Evolutionary conservation across 2,113 vertebrate genomes (phyloP), one percentile per base, ranked within the genome.

Genomic region (Bos indicus): DNA sequence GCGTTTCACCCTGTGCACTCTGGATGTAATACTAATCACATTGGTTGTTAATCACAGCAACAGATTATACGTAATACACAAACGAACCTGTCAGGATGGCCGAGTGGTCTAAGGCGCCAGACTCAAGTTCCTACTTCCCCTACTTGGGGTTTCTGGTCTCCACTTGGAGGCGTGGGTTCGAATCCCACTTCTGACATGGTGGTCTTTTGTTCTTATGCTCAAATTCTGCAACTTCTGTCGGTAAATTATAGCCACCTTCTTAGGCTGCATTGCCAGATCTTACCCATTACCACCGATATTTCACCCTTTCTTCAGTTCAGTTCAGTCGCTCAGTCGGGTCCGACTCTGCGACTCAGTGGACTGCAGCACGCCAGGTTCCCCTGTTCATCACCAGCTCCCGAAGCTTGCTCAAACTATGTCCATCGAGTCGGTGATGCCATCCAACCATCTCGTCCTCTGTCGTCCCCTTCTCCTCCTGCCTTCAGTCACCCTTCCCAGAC

Each of bases 31-130:
- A 43, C 14, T 1, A 21, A 30, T 5, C 30, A 21, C 43, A 21
- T 1, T 16, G 33, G 43, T 17, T 48, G 11, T 16, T 51, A 23
- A 54, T 28, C 33, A 85, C 28, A 33, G 36, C 19, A 2, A 5
- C n/a, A 40, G 13, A 26, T 57, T 57, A 40, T 40, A 26, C 14
- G 2, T 25, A 14, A 1, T 0, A 2, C 1, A 6, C 7, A 28
- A 2, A 0, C 0, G 0, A 3, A 0, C 4, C 0, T 33, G 89
- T 95, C 93, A 96, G 93, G 83, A 77, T 88, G 83, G 93, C 74
- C 54, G 23, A 93, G 90, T 77, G 85, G 60, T 89, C 62, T 62
- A 93, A 93, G 91, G 91, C 46, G 85, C 89, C 84, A 74, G 59
- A 77, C 93, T 97, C 80, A 95, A 90, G 90, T 17, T 14, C 3